Percentiles rank a stretch among this genome's conserved stretches.
phyloP scores from a whole-genome alignment of 2,113 vertebrate species.

The Macquaria ambigua region DNA sequence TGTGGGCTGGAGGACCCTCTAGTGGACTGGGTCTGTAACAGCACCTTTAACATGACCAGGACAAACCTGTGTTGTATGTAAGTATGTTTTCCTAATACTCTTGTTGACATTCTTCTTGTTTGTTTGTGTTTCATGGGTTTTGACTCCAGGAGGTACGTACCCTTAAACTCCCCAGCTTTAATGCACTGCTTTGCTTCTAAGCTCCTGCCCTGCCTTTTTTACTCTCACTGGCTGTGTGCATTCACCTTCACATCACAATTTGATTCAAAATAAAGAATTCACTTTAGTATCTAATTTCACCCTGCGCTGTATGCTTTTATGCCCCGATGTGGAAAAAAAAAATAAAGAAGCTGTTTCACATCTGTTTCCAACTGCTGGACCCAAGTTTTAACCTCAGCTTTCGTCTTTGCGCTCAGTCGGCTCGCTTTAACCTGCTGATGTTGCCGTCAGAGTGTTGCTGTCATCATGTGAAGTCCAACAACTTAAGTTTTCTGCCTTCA shows the following conservation, averaged over 20 bases:
- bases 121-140: conserved; percentile 90
- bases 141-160: conserved; percentile 98
- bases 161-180: conserved; percentile 43
- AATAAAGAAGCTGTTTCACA: conserved; percentile 16
- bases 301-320: conserved; percentile 59
- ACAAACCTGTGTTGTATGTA: background rate
- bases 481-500: background rate
- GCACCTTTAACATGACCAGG: background rate
- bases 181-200: conserved; percentile 83
- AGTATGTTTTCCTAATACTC: background rate
- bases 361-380: conserved; percentile 51
- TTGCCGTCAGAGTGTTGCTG: conserved; percentile 32
- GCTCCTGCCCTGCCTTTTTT: conserved; percentile 27
- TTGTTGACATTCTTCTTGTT: conserved; percentile 87
- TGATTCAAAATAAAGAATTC: conserved; percentile 3
- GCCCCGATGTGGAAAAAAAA: conserved; percentile 19
- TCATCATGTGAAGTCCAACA: background rate
- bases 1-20: conserved; percentile 37
- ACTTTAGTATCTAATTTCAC: conserved; percentile 21
- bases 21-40: conserved; percentile 20
- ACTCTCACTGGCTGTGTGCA: conserved; percentile 22
- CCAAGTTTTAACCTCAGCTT: conserved; percentile 50
- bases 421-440: conserved; percentile 41
- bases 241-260: conserved; percentile 21
- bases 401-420: background rate